Base-by-base conservation (phyloP, 1,140 invertebrate species). In the Papilio aristodemus region DNA sequence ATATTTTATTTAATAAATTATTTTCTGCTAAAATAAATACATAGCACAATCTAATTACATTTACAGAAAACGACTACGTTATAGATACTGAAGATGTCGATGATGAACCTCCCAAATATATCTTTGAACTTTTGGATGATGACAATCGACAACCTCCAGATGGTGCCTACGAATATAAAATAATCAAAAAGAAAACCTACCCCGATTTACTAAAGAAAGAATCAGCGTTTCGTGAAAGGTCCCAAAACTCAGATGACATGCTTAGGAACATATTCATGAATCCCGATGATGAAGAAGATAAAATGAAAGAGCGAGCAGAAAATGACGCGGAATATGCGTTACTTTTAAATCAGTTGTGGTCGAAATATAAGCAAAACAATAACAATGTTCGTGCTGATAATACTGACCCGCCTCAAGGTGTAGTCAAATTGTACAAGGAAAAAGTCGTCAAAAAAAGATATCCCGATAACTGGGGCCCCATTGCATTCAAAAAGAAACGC, bases 261-360 rank as follows among this genome's bases (percentile, higher is more conserved):
- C 80, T 94, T 37, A 91, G 93, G 14, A 92, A 93, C 68, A 83
- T 93, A 57, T 93, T 94, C 69, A 81, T 93, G 67, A 92, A 92
- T 25, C 92, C 92, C 72, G 90, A 93, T 71, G 93, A 90, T 69
- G 76, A 62, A 10, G 86, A 87, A 69, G 84, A 89, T 6, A 85
- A 87, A 68, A 79, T 88, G 57, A 77, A 89, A 60, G 89, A 91
- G 37, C 79, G 78, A 43, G 81, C 89, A 64, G 89, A 93, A 70
- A 91, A 91, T 43, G 91, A 92, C 71, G 87, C 84, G 39, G 92
- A 93, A 68, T 94, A 93, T 71, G 92, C 92, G 22, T 83, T 93
- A 60, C 84, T 93, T 14, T 77, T 94, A 63, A 89, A 92, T 57
- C 90, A 94, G 69, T 84, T 94, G 36, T 94, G 93, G 93, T 92